Base-by-base conservation (phyloP, 2,888 invertebrate species). In the Therioaphis trifolii region DNA sequence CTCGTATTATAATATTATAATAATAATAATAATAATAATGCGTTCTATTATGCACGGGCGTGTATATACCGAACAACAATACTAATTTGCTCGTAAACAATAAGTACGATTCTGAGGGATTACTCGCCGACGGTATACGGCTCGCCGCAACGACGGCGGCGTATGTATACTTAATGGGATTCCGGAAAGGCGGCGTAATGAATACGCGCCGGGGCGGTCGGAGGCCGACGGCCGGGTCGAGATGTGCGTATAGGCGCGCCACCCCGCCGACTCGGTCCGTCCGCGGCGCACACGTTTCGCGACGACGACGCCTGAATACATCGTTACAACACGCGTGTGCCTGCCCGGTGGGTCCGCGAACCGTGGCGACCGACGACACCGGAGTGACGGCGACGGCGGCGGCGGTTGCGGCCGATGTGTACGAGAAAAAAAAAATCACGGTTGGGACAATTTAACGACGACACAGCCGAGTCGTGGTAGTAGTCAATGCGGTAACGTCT, bases 71-170 rank as follows among this genome's bases (percentile, higher is more conserved):
- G 4, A 12, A 12, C 18, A 4, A 63, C 77, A 78, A 78, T 68
- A 78, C 77, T 78, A 78, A 78, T 78, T 78, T 78, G 46, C 35
- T 66, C 66, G 77, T 78, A 78, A 66, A 78, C 77, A 78, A 78
- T 68, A 68, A 78, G 66, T 68, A 52, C 77, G 29, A 68, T 35
- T 78, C 29, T 52, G 77, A 78, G 66, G 66, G 77, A 78, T 78
- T 68, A 78, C 52, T n/a, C n/a, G n/a, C n/a, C n/a, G n/a, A n/a
- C n/a, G n/a, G n/a, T n/a, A n/a, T n/a, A n/a, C n/a, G n/a, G n/a
- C n/a, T n/a, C n/a, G n/a, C n/a, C n/a, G n/a, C n/a, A 35, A 14
- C 14, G n/a, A 35, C 29, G 71, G 46, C 29, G 43, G 15, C 18
- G 66, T 35, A 27, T 52, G 29, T 66, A 77, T 52, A 66, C 66